Evolutionary conservation across 1,140 invertebrate genomes (phyloP), one percentile per base, ranked within the genome.

Genomic region (Brachionus rotundiformis): DNA sequence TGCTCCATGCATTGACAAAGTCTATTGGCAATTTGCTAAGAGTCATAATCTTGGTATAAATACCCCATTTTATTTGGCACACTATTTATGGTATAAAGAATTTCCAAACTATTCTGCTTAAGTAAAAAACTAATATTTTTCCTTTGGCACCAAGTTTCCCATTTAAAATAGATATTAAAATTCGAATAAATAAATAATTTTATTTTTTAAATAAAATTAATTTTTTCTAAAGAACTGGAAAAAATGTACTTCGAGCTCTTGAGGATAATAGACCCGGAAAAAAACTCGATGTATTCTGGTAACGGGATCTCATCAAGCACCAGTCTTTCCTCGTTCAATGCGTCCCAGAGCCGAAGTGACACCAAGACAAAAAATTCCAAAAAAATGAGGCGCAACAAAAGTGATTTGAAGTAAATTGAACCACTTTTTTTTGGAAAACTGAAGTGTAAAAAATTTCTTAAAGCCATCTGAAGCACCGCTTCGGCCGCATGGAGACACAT

Each of bases 401-500:
- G 19, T 3, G 41, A 79, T 13, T 27, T 25, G 19, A 59, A 39
- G 16, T 19, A 59, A 16, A 19, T 39, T 47, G 19, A 36, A 54
- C 10, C 4, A 19, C 36, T 36, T 41, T 31, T 29, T 29, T 13
- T 36, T 75, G 5, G 36, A 16, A 41, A 44, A 73, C 27, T 44
- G 7, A 19, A 68, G 3, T n/a, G 5, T 31, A 8, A 36, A 49
- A 44, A 65, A 54, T 83, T 84, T 83, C 63, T 44, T 83, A 84
- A 88, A 94, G 92, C 92, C 92, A 83, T 92, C 94, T 85, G 8
- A 94, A 94, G 85, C 93, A 94, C 86, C 90, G 94, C 73, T 95
- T 96, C 87, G 93, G 95, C 87, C 89, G 94, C 16, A 88, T 96
- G 71, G 95, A 96, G 87, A 93, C 93, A 7, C 94, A 96, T 86